Evolutionary conservation across 2,888 invertebrate species (phyloP).

Genomic region (Noctua pronuba): DNA sequence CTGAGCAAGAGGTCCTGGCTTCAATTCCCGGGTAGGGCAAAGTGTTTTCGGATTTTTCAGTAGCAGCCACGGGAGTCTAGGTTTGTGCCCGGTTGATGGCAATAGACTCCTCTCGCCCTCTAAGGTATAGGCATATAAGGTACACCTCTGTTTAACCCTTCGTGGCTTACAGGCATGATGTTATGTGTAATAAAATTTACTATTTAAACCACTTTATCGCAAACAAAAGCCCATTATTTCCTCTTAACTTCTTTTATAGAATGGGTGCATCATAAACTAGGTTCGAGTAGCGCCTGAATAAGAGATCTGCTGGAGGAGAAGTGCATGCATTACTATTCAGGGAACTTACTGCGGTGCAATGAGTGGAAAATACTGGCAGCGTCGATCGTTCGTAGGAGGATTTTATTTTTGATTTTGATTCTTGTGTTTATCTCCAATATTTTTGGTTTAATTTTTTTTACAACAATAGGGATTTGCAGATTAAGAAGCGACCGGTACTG

Average conservation of each 20-base stretch:
- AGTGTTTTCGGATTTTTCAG: too few species aligned
- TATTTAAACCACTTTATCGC: background rate
- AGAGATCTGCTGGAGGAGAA: conserved; percentile 67
- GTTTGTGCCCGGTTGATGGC: too few species aligned
- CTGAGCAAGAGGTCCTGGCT: too few species aligned
- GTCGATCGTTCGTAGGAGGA: conserved; percentile 12
- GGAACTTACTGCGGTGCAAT: conserved; percentile 51
- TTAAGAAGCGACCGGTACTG: background rate
- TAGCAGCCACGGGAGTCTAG: too few species aligned
- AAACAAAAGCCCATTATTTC: conserved; percentile 12
- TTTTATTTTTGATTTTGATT: conserved; percentile 25
- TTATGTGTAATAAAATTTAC: background rate
- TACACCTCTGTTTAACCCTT: too few species aligned
- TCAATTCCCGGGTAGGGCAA: too few species aligned
- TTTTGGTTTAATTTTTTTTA: background rate
- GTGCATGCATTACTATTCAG: conserved; percentile 76
- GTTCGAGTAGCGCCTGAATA: conserved; percentile 65
- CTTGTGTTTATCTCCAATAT: background rate
- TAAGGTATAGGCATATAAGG: too few species aligned
- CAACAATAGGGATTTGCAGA: background rate
- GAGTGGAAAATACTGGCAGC: conserved; percentile 38
- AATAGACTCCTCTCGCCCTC: too few species aligned
- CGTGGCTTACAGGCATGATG: too few species aligned
- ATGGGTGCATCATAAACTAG: conserved; percentile 49
- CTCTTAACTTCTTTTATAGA: conserved; percentile 29